Evolutionary conservation across 1,140 invertebrate genomes (phyloP).

Genomic region (Anastrepha ludens): DNA sequence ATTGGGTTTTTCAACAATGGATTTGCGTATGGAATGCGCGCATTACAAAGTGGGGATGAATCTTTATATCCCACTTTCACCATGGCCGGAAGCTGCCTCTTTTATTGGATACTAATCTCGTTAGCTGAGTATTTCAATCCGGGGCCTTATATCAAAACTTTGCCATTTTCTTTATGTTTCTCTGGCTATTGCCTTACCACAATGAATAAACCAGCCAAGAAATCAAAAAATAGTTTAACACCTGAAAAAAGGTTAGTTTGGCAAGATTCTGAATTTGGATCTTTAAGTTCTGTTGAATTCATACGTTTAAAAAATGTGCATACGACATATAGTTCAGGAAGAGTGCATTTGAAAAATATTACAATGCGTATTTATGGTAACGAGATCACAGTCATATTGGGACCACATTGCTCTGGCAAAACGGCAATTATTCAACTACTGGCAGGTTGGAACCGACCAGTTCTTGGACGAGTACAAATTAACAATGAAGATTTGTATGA

Average conservation of each 20-base stretch:
- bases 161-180: background rate
- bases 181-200: constrained; percentile 53
- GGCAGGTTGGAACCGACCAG: constrained; percentile 83
- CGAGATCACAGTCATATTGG: constrained; percentile 82
- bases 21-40: constrained; percentile 61
- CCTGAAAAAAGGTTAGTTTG: constrained; percentile 55
- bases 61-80: background rate
- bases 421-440: constrained; percentile 86
- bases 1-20: constrained; percentile 64
- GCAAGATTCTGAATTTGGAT: constrained; percentile 66
- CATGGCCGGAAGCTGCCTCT: background rate
- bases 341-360: constrained; percentile 80
- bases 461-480: constrained; percentile 58
- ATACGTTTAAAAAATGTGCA: constrained; percentile 61
- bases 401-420: constrained; percentile 83
- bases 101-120: constrained; percentile 58
- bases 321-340: constrained; percentile 63
- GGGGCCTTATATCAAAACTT: constrained; percentile 60
- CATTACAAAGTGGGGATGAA: constrained; percentile 59
- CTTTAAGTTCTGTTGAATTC: constrained; percentile 61
- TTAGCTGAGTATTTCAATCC: constrained; percentile 57
- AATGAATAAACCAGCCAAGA: constrained; percentile 56
- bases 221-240: background rate
- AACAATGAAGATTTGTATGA: constrained; percentile 54
- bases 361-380: constrained; percentile 80